phyloP scores from a whole-genome alignment of 92 coral and sea anemone species.

The Bergia sp. region DNA sequence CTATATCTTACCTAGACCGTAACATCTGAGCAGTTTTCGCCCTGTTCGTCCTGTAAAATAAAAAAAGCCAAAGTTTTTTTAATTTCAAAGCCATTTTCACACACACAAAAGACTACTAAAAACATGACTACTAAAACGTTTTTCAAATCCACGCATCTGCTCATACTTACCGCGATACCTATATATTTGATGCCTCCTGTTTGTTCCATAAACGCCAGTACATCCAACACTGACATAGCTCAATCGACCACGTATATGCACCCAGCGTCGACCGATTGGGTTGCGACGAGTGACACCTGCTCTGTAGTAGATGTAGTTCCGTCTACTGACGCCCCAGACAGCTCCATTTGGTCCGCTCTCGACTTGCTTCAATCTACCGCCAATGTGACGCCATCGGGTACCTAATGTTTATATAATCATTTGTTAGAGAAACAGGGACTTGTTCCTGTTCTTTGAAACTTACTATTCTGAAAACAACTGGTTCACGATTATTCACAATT shows the following conservation, averaged over 20 bases:
- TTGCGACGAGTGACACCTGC: constrained; percentile 8
- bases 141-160: too few relatives aligned
- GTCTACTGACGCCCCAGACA: too few relatives aligned
- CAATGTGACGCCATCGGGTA: neutral
- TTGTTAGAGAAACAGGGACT: neutral
- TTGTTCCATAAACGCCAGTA: constrained; percentile 19
- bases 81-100: too few relatives aligned
- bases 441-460: neutral
- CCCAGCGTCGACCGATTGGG: constrained; percentile 21
- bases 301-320: neutral
- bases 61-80: too few relatives aligned
- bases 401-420: neutral
- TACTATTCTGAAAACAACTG: neutral
- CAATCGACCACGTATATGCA: neutral
- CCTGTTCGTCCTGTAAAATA: too few relatives aligned
- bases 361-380: neutral
- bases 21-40: too few relatives aligned
- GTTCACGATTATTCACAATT: neutral
- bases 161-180: constrained; percentile 15
- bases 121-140: too few relatives aligned
- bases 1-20: constrained; percentile 19
- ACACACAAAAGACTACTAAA: too few relatives aligned
- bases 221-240: constrained; percentile 23
- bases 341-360: too few relatives aligned
- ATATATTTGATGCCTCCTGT: neutral